phyloP scores from a whole-genome alignment of 2,113 vertebrate species.

The Gallinago jamesoni region DNA sequence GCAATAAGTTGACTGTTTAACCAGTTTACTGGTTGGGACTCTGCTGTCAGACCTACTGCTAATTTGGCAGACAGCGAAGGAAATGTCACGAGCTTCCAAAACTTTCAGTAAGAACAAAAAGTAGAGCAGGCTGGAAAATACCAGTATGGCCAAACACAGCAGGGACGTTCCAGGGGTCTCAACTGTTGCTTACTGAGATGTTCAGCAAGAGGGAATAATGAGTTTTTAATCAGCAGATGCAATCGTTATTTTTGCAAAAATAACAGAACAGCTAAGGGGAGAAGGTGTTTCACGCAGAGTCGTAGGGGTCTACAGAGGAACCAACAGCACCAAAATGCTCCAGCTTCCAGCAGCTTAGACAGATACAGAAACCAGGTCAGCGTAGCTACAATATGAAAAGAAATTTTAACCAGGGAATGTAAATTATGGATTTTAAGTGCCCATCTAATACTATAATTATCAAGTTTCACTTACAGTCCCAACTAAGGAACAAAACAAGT shows the following conservation, averaged over 20 bases:
- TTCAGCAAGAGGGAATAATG: neutral
- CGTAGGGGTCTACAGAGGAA: accelerated
- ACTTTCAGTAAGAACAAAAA: neutral
- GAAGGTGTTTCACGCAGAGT: neutral
- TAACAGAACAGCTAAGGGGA: accelerated
- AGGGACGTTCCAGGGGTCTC: neutral
- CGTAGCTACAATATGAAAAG: neutral
- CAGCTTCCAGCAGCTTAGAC: neutral
- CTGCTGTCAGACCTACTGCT: neutral
- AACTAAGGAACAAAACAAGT: neutral
- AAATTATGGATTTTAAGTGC: neutral
- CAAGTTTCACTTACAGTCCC: neutral
- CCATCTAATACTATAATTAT: neutral
- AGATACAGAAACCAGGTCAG: neutral
- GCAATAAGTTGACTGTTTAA: neutral
- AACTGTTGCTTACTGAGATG: neutral
- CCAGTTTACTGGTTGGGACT: neutral
- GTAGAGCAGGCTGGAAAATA: neutral
- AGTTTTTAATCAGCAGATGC: neutral
- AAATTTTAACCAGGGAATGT: neutral
- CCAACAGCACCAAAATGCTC: neutral
- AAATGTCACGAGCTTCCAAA: neutral
- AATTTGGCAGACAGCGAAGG: neutral
- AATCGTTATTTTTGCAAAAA: neutral
- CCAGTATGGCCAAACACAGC: neutral